phyloP scores from a whole-genome alignment of 2,888 invertebrate genomes.

The Platypus cylindrus region DNA sequence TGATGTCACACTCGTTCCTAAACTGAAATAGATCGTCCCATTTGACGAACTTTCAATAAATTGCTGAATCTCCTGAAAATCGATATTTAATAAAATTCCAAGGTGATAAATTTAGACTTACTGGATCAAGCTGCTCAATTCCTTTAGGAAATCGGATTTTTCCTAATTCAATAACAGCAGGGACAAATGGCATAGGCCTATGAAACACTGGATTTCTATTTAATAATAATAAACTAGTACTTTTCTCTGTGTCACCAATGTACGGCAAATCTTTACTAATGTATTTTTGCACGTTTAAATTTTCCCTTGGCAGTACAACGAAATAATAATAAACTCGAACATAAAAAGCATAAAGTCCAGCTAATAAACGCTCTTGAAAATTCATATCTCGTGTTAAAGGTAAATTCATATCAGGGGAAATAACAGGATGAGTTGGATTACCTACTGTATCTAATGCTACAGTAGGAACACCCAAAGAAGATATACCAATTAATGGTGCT shows the following conservation, averaged over 20 bases:
- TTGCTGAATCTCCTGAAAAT: conserved; percentile 8
- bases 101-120: conserved; percentile 5
- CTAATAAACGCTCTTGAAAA: conserved; percentile 13
- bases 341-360: conserved; percentile 11
- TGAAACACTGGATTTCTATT: conserved; percentile 19
- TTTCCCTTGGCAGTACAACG: conserved; percentile 15
- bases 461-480: conserved; percentile 19
- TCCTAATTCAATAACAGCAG: conserved; percentile 12
- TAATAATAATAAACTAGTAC: conserved; percentile 17
- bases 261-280: conserved; percentile 16
- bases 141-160: conserved; percentile 8
- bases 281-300: conserved; percentile 14
- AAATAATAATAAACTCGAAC: conserved; percentile 11
- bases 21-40: conserved; percentile 21
- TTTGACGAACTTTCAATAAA: conserved; percentile 14
- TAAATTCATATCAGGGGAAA: conserved; percentile 18
- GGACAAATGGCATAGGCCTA: conserved; percentile 11
- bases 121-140: conserved; percentile 7
- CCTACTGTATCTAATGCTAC: conserved; percentile 15
- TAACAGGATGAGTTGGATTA: conserved; percentile 18
- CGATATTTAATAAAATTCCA: too few species aligned
- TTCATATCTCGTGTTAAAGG: conserved; percentile 15
- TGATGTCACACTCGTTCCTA: conserved; percentile 18
- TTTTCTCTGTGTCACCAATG: conserved; percentile 17
- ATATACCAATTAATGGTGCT: conserved; percentile 25